Base-by-base conservation (phyloP, 1,140 invertebrate genomes). In the Elysia chlorotica region DNA sequence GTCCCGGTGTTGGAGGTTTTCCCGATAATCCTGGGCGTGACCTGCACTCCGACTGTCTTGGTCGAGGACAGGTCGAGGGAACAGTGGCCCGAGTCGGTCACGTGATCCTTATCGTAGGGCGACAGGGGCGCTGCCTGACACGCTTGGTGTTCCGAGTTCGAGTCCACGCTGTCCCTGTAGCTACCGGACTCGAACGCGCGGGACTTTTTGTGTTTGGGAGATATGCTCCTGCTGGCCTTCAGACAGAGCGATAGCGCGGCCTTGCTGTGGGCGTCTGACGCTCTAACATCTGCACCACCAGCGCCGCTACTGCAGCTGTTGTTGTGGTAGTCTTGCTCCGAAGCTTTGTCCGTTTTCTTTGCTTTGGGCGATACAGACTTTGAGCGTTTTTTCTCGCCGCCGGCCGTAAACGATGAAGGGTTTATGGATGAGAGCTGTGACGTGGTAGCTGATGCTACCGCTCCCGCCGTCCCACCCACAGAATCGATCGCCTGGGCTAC, bases 1-100 rank as follows among this genome's bases (percentile, higher is more conserved):
- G 69, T 71, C 14, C 69, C 69, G 56, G 69, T 63, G 59, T 71
- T 71, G 25, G 69, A 71, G 25, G 69, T 71, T 36, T 71, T 71
- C 25, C 69, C 69, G 35, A 71, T 71, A 35, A 59, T 71, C 1
- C 69, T 56, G 6, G 69, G 69, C 23, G 69, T 71, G 37, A 59
- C 69, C 38, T 71, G 69, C 4, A 71, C 53, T 4, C 69, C 69
- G 35, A 71, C 37, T 1, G 69, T 71, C 33, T 71, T 71, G 36
- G 69, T 71, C 10, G 69, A 59, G n/a, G n/a, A n/a, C 17, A 71
- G 69, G 37, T 71, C 69, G 28, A 71, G 38, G 4, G 69, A 71
- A 23, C 69, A 71, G 59, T 71, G 37, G 0, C 69, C 69, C 1
- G 69, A 71, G 28, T 71, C 69, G 14, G 69, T 71, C 17, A 31